Base-by-base conservation (phyloP, 2,797 vertebrate genomes). In the Heterohyrax brucei region DNA sequence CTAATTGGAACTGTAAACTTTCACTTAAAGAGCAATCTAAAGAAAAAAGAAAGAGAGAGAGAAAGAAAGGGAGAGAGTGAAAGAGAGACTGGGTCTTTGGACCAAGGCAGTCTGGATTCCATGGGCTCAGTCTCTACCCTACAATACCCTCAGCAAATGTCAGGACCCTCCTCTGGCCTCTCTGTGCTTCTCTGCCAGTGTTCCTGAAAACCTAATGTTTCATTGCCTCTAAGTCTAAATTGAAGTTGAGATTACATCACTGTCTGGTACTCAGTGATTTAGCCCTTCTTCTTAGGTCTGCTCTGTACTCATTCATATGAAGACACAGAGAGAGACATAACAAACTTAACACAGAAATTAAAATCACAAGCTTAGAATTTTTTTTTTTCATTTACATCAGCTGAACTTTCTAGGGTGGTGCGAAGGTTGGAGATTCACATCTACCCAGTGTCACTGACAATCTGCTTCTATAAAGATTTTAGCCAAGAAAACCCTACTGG, bases 331-430 rank as follows among this genome's bases (percentile, higher is more conserved):
- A n/a, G 53, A 56, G 53, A 48, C 33, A 76, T 48, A 93, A 79
- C 62, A 22, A 75, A 76, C 70, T 70, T 70, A 70, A 75, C 50
- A 89, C 4, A 76, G 89, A 91, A 91, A 76, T 13, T 44, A 66
- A 73, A 5, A 56, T n/a, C 61, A 56, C 24, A 80, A 72, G 53
- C 18, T 56, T 56, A 56, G 53, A 56, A 56, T 56, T 56, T 56
- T 56, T 10, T 56, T 56, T 53, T 53, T 53, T 10, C 9, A 8
- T 56, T 56, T 14, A 16, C 18, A 56, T 56, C 18, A 56, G 53
- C 53, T 56, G 53, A 56, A 56, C 53, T 56, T 56, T 16, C 53
- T 16, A 56, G 13, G 12, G 53, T 16, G 13, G 53, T 16, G 18
- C 53, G 18, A 56, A 56, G 53, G 53, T 56, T 56, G 53, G 53